A percentile compares a stretch with the other conserved stretches of the same genome.
These are phyloP conservation scores for Danionella cerebrum DNA, from an alignment of 2,113 vertebrate species.

Conservation along the genomic window DNA sequence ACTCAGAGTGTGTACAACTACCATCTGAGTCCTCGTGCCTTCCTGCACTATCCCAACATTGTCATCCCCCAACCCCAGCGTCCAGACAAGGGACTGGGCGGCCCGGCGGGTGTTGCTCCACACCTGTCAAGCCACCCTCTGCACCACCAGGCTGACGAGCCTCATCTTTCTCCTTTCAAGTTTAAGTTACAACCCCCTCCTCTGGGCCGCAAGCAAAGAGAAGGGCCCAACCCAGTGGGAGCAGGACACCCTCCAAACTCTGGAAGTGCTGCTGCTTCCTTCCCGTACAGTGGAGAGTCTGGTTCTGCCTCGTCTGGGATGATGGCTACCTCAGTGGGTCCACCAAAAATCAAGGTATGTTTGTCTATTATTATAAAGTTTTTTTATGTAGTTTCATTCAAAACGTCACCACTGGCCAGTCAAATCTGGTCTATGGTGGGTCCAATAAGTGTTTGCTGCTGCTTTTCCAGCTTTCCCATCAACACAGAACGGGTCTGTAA, in stretches of 20 bases:
- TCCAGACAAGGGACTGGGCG: conserved; percentile 56
- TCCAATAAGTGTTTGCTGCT: too few relatives aligned
- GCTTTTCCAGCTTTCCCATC: too few relatives aligned
- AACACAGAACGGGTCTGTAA: too few relatives aligned
- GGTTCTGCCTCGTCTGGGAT: conserved; percentile 22
- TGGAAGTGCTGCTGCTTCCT: conserved; percentile 34
- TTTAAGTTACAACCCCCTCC: conserved; percentile 90
- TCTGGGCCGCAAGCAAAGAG: conserved; percentile 74
- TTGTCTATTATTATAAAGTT: too few relatives aligned
- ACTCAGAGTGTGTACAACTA: conserved; percentile 91
- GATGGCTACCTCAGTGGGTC: conserved; percentile 27
- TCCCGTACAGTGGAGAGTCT: conserved; percentile 21
- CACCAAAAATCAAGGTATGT: conserved; percentile 78
- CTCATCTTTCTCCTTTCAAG: conserved; percentile 75
- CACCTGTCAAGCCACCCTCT: conserved; percentile 55
- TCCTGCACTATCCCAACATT: conserved; percentile 86
- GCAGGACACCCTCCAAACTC: conserved; percentile 23
- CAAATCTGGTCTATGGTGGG: too few relatives aligned
- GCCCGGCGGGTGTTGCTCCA: conserved; percentile 6
- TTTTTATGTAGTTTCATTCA: too few relatives aligned
- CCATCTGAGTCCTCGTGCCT: conserved; percentile 87
- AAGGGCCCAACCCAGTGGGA: conserved; percentile 40
- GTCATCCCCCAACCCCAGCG: conserved; percentile 84
- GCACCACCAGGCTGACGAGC: conserved; percentile 55
- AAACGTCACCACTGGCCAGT: too few relatives aligned